Base-by-base conservation (phyloP, 2,797 vertebrate genomes). In the Cheirogaleus major region DNA sequence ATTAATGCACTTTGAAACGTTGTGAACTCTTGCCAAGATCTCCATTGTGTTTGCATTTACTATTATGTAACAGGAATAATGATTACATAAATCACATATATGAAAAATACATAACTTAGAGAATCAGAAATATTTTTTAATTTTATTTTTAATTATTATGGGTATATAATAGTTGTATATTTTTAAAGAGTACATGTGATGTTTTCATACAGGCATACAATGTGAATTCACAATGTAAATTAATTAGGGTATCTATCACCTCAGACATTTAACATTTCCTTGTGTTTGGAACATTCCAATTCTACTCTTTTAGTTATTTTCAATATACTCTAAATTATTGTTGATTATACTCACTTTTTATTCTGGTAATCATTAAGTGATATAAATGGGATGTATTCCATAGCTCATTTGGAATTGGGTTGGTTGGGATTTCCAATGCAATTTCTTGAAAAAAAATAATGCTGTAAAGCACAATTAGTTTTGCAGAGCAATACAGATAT, bases 11-110 rank as follows among this genome's bases (percentile, higher is more conserved):
- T 81, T 61, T 55, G 25, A 95, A 81, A 78, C 72, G 50, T 11
- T 73, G 9, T 73, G 43, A 94, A 32, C 1, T 48, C 35, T 25
- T 84, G 59, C 83, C 95, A 96, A 89, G 11, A 18, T 61, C 15
- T 95, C 35, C 76, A 92, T 95, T 59, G 81, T 87, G 25, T 48
- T 93, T 65, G 87, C 87, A 25, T 48, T 92, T 81, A 87, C 4
- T 83, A 10, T 30, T 52, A n/a, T 35, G 7, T 84, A 93, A 85
- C 20, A 69, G 27, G 7, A 72, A 76, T 55, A 80, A 12, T 43
- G 14, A 23, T 48, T 89, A 76, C 45, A 94, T 94, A 91, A 95
- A 90, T 91, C 25, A 93, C 8, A 70, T 75, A 20, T 50, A 84
- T 93, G 94, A 70, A 94, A 92, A 82, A 83, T 79, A 82, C 2